Base-by-base conservation (phyloP, 2,797 vertebrate genomes). In the Menidia menidia region DNA sequence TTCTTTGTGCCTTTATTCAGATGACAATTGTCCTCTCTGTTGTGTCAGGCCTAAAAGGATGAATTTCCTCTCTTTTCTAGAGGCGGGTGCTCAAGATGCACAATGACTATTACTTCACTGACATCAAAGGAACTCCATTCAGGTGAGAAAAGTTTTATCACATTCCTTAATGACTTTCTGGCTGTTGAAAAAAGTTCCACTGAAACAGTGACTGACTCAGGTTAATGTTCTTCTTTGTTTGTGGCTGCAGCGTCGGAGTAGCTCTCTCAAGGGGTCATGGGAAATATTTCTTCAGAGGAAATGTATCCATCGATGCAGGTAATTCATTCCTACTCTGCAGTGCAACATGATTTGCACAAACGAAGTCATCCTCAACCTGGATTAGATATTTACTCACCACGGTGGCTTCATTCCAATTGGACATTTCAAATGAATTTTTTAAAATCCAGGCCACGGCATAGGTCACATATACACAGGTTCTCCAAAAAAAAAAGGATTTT, bases 21-120 rank as follows among this genome's bases (percentile, higher is more conserved):
- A 75, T 69, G 19, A 58, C 5, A 4, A 15, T 11, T 18, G 11
- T n/a, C 55, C 31, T 47, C 50, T 52, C 60, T 62, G 35, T 64
- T 48, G 52, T 70, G 63, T 79, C 43, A 30, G 15, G 6, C 68
- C 64, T 54, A 10, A 62, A 43, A 35, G 1, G 64, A 13, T 42
- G 43, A 67, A 72, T 83, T 50, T 82, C 39, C 63, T 76, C 18
- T 64, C 59, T 51, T 72, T 67, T 93, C 84, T 92, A 99, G 98
- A 98, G 97, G 88, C 96, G 98, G 48, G 96, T 99, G 70, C 93
- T 98, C 87, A 96, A 96, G 87, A 97, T 99, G 97, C 97, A 97
- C 93, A 98, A 98, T 90, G 97, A 99, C 93, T 99, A 99, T 94
- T 99, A 96, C 95, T 99, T 97, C 75, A 99, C 97, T 64, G 97